Evolutionary conservation across 2,797 vertebrate genomes (phyloP).

Genomic region (Chaetophractus vellerosus): DNA sequence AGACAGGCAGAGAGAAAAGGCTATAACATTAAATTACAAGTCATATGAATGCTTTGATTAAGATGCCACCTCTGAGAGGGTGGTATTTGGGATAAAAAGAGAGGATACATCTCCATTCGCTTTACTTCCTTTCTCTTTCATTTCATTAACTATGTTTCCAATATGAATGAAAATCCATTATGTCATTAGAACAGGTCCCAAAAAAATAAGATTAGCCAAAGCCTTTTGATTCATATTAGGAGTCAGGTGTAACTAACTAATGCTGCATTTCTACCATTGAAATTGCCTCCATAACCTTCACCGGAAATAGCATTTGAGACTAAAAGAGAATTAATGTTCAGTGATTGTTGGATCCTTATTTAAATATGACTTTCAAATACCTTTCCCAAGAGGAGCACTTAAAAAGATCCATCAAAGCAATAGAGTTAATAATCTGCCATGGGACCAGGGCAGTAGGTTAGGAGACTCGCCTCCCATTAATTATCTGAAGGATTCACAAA

Average conservation of each 20-base stretch:
- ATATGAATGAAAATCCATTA: slow-evolving; percentile 73
- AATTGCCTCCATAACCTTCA: slow-evolving; percentile 80
- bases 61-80: neutral
- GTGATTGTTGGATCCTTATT: slow-evolving; percentile 85
- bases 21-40: slow-evolving; percentile 5
- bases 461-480: slow-evolving; percentile 80
- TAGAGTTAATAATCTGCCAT: slow-evolving; percentile 77
- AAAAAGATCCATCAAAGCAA: slow-evolving; percentile 81
- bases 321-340: slow-evolving; percentile 83
- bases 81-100: slow-evolving; percentile 33
- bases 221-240: slow-evolving; percentile 9
- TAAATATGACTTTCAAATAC: slow-evolving; percentile 87
- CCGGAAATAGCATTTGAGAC: slow-evolving; percentile 80
- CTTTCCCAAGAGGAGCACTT: slow-evolving; percentile 83
- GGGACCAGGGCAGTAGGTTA: slow-evolving; percentile 80
- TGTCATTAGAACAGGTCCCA: slow-evolving; percentile 61
- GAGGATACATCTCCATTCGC: neutral
- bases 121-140: slow-evolving; percentile 54
- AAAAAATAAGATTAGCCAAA: slow-evolving; percentile 48
- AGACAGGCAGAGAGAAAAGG: neutral
- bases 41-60: slow-evolving; percentile 17
- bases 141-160: slow-evolving; percentile 47
- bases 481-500: slow-evolving; percentile 79
- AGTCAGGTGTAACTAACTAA: slow-evolving; percentile 81
- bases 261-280: slow-evolving; percentile 76